Evolutionary conservation across 1,140 invertebrate species (phyloP).

Genomic region (Pseudomyrmex flavicornis): DNA sequence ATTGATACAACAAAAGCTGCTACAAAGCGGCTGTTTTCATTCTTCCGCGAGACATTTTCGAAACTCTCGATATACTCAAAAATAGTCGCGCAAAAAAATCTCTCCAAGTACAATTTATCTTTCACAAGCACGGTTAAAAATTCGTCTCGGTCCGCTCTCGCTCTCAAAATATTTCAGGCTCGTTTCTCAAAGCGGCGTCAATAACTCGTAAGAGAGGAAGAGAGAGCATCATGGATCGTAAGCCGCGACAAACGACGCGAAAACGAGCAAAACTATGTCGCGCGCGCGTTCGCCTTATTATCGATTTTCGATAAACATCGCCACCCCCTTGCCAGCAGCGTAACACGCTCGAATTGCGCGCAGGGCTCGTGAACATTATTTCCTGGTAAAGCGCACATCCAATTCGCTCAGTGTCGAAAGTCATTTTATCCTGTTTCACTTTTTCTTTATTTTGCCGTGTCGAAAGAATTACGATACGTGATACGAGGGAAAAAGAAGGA

Average conservation of each 20-base stretch:
- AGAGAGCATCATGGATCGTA: slow-evolving; percentile 40
- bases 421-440: slow-evolving; percentile 41
- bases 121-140: slow-evolving; percentile 3
- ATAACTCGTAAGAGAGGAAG: slow-evolving; percentile 26
- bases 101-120: neutral
- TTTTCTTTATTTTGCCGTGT: slow-evolving; percentile 7
- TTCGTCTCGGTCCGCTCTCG: neutral
- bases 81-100: neutral
- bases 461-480: slow-evolving; percentile 18
- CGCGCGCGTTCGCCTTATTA: slow-evolving; percentile 47
- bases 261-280: slow-evolving; percentile 55
- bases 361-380: slow-evolving; percentile 40
- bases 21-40: neutral
- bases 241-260: slow-evolving; percentile 45
- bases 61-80: neutral
- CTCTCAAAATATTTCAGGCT: slow-evolving; percentile 23
- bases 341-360: slow-evolving; percentile 36
- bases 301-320: slow-evolving; percentile 61
- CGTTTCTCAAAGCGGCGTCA: slow-evolving; percentile 32
- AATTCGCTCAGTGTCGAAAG: slow-evolving; percentile 43
- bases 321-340: neutral
- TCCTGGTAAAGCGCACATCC: slow-evolving; percentile 48
- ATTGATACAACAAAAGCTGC: neutral
- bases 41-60: neutral
- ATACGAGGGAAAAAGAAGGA: neutral